phyloP scores from a whole-genome alignment of 2,888 invertebrate species.

The Conus canariensis region DNA sequence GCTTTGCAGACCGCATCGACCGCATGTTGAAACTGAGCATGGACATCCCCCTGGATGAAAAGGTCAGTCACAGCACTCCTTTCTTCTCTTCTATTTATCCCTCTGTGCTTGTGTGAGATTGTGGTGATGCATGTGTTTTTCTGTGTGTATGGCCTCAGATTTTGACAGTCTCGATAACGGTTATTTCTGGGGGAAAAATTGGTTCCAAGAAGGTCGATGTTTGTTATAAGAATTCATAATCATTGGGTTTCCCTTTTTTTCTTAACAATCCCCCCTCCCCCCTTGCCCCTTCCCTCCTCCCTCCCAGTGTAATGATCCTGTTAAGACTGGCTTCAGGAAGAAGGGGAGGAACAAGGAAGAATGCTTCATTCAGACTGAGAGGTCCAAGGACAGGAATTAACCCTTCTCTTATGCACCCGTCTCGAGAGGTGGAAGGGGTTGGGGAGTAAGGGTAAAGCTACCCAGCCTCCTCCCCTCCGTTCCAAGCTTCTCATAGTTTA shows the following conservation, averaged over 20 bases:
- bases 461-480: no score
- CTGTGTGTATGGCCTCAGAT: no score
- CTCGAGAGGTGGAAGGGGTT: no score
- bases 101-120: neutral
- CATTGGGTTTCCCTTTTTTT: neutral
- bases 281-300: neutral
- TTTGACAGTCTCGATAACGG: neutral
- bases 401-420: no score
- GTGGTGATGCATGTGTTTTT: neutral
- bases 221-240: no score
- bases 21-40: constrained; percentile 85
- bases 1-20: constrained; percentile 95
- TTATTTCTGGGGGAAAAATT: neutral
- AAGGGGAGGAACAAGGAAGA: neutral
- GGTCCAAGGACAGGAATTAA: no score
- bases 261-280: neutral
- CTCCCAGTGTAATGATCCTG: neutral
- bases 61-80: constrained; percentile 72
- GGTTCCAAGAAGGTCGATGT: no score
- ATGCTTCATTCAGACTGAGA: no score
- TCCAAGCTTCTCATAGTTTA: no score
- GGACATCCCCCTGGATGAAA: constrained; percentile 84
- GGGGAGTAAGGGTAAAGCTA: no score
- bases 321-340: neutral
- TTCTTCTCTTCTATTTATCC: neutral